phyloP scores from a whole-genome alignment of 2,888 invertebrate genomes.

The Endomychus coccineus region DNA sequence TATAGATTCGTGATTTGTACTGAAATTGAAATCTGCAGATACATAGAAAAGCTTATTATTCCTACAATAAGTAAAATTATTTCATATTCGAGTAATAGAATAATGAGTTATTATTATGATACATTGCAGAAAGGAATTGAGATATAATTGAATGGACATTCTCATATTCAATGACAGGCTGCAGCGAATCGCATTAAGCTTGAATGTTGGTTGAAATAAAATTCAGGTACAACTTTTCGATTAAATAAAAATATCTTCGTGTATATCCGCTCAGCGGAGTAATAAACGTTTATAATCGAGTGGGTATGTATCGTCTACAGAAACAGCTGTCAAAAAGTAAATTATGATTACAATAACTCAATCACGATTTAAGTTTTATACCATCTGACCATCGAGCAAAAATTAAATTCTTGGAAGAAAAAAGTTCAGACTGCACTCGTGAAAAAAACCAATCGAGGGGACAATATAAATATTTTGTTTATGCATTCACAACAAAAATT shows the following conservation, averaged over 20 bases:
- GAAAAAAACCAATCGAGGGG: constrained; percentile 43
- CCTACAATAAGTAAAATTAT: too few relatives aligned
- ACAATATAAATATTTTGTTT: constrained; percentile 48
- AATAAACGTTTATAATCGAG: constrained; percentile 17
- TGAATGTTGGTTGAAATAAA: too few relatives aligned
- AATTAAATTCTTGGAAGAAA: constrained; percentile 42
- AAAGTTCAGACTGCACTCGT: constrained; percentile 33
- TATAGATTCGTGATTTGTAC: too few relatives aligned
- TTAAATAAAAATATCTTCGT: background rate
- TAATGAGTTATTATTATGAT: too few relatives aligned
- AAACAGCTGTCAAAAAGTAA: constrained; percentile 30
- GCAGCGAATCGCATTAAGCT: too few relatives aligned
- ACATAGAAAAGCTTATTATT: too few relatives aligned
- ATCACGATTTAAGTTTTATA: constrained; percentile 43
- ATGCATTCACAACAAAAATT: constrained; percentile 47
- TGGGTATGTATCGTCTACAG: constrained; percentile 14
- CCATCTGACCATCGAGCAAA: constrained; percentile 36
- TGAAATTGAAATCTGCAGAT: too few relatives aligned
- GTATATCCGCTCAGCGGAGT: constrained; percentile 6
- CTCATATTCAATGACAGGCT: too few relatives aligned
- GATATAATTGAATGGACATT: too few relatives aligned
- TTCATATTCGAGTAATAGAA: too few relatives aligned
- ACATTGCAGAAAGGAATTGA: too few relatives aligned
- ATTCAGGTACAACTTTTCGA: too few relatives aligned
- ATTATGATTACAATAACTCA: constrained; percentile 43